These are phyloP conservation scores for Carapus acus DNA, from an alignment of 2,797 vertebrate genomes.

Conservation along the genomic window DNA sequence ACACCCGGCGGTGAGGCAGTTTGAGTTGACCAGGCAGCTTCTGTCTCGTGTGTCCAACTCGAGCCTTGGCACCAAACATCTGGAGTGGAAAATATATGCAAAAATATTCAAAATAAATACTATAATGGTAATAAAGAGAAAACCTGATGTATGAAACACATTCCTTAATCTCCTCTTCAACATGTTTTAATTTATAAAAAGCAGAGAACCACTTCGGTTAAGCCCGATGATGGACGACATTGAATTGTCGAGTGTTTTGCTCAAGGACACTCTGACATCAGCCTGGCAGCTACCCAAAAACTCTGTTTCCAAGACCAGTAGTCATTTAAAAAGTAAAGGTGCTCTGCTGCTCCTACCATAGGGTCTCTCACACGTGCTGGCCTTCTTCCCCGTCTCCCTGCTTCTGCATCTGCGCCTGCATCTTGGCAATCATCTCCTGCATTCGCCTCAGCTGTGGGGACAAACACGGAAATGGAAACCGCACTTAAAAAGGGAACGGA, in stretches of 20 bases:
- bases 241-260: too few relatives aligned
- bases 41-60: conserved; percentile 34
- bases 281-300: too few relatives aligned
- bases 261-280: too few relatives aligned
- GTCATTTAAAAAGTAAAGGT: too few relatives aligned
- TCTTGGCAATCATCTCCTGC: conserved; percentile 98
- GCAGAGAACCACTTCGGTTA: too few relatives aligned
- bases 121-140: too few relatives aligned
- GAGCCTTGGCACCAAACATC: conserved; percentile 46
- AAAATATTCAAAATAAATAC: not conserved
- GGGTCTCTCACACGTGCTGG: conserved; percentile 52
- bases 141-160: too few relatives aligned
- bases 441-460: conserved; percentile 87
- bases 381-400: conserved; percentile 79
- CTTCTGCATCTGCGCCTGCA: conserved; percentile 98
- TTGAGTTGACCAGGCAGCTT: conserved; percentile 38
- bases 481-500: not conserved
- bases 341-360: conserved; percentile 28
- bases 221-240: too few relatives aligned
- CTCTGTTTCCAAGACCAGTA: too few relatives aligned
- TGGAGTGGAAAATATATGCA: conserved; percentile 12
- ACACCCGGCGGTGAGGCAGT: conserved; percentile 62
- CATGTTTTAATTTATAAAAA: too few relatives aligned
- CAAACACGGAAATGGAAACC: not conserved
- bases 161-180: too few relatives aligned